A percentile compares a stretch with the other conserved stretches of the same genome.
phyloP scores from a whole-genome alignment of 2,888 invertebrate genomes.

The Drosophila emarginata region DNA sequence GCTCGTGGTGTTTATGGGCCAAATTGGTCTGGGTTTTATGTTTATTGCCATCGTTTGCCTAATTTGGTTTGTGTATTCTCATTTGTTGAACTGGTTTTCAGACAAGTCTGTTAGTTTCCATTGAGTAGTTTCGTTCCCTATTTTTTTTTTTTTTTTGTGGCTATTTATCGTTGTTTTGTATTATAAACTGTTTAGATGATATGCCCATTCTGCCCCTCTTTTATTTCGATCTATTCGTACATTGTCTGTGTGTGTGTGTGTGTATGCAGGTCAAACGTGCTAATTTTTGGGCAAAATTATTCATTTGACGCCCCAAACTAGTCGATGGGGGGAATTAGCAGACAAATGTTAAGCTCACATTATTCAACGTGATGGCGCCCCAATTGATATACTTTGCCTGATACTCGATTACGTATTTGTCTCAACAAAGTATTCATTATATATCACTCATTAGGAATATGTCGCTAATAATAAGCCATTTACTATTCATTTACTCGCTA shows the following conservation, averaged over 20 bases:
- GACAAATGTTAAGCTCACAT: slow-evolving; percentile 6
- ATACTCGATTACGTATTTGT: background rate
- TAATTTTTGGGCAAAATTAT: slow-evolving; percentile 41
- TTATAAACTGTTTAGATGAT: slow-evolving; percentile 24
- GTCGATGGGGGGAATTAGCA: slow-evolving; percentile 14
- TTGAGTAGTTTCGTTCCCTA: slow-evolving; percentile 16
- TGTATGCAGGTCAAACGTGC: slow-evolving; percentile 30
- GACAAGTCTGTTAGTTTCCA: slow-evolving; percentile 28
- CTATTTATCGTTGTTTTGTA: slow-evolving; percentile 34
- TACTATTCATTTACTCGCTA: background rate
- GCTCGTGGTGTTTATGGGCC: slow-evolving; percentile 45
- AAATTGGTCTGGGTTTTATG: slow-evolving; percentile 48
- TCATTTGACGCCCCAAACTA: slow-evolving; percentile 19
- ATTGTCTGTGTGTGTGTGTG: slow-evolving; percentile 19
- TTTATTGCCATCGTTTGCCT: slow-evolving; percentile 35
- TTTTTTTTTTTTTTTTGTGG: slow-evolving; percentile 23
- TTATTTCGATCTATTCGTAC: slow-evolving; percentile 13
- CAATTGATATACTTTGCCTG: background rate
- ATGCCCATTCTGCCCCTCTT: background rate
- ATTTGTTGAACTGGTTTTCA: slow-evolving; percentile 41
- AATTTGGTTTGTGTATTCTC: slow-evolving; percentile 38
- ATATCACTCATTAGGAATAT: background rate
- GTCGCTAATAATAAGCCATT: background rate
- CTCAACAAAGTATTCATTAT: background rate
- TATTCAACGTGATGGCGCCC: slow-evolving; percentile 9